These are phyloP conservation scores for Bradysia coprophila DNA, from an alignment of 1,140 invertebrate genomes.

Conservation along the genomic window DNA sequence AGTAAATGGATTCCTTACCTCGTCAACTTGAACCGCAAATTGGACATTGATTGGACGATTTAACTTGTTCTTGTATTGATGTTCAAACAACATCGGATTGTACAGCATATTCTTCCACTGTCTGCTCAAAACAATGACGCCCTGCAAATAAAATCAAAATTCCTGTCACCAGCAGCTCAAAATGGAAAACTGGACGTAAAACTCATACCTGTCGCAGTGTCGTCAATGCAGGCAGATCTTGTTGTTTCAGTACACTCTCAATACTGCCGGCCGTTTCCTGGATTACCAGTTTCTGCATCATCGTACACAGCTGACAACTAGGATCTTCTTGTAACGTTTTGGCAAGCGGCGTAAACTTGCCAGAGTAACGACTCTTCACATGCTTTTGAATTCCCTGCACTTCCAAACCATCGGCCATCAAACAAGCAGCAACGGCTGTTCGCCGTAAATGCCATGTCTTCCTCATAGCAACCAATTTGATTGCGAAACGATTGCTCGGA, in stretches of 20 bases:
- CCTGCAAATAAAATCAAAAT: slow-evolving; percentile 27
- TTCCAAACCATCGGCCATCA: slow-evolving; percentile 92
- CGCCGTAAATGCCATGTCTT: slow-evolving; percentile 54
- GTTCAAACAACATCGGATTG: slow-evolving; percentile 76
- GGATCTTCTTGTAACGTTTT: slow-evolving; percentile 90
- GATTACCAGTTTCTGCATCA: slow-evolving; percentile 70
- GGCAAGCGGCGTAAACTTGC: slow-evolving; percentile 68
- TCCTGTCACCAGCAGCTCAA: background rate
- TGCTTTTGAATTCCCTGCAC: slow-evolving; percentile 16
- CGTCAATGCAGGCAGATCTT: slow-evolving; percentile 68
- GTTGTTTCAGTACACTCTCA: slow-evolving; percentile 66
- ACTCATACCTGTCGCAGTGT: slow-evolving; percentile 66
- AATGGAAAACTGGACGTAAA: no score
- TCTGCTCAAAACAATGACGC: slow-evolving; percentile 77
- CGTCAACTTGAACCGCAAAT: slow-evolving; percentile 69
- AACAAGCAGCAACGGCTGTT: slow-evolving; percentile 76
- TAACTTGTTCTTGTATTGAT: slow-evolving; percentile 70
- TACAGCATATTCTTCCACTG: slow-evolving; percentile 96
- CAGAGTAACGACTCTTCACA: slow-evolving; percentile 63
- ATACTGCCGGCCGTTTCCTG: slow-evolving; percentile 53
- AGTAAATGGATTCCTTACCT: slow-evolving; percentile 38
- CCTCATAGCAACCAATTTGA: slow-evolving; percentile 60
- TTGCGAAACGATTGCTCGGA: slow-evolving; percentile 74
- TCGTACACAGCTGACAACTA: slow-evolving; percentile 80
- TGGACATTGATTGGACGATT: slow-evolving; percentile 72